Conservation (phyloP, 1,140 invertebrate genomes). For the Nymphalis io region DNA sequence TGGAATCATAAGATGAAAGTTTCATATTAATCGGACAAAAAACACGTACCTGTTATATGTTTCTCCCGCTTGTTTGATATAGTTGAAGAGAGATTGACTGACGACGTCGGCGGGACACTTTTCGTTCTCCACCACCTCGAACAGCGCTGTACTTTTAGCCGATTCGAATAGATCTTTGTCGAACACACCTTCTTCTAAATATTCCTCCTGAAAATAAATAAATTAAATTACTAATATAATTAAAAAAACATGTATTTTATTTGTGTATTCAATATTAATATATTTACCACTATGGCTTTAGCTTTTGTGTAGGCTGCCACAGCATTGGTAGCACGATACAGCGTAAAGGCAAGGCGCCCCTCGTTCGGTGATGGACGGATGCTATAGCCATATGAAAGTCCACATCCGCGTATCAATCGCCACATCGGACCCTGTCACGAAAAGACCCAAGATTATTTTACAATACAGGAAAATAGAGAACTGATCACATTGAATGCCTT, state of each 20-base stretch:
- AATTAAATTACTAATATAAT: background rate
- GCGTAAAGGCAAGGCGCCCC: slow-evolving; percentile 86
- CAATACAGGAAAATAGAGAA: no score
- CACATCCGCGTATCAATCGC: slow-evolving; percentile 90
- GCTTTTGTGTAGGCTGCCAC: slow-evolving; percentile 89
- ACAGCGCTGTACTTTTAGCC: slow-evolving; percentile 91
- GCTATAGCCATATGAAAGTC: slow-evolving; percentile 90
- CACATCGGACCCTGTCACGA: slow-evolving; percentile 91
- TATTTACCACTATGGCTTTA: slow-evolving; percentile 86
- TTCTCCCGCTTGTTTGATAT: slow-evolving; percentile 85
- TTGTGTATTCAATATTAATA: background rate
- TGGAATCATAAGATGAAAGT: background rate
- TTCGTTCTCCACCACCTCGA: slow-evolving; percentile 90
- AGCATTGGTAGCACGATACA: slow-evolving; percentile 88
- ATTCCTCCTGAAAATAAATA: slow-evolving; percentile 82
- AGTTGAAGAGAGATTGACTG: slow-evolving; percentile 85
- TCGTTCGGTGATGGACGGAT: slow-evolving; percentile 84
- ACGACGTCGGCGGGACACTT: slow-evolving; percentile 88
- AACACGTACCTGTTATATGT: slow-evolving; percentile 84
- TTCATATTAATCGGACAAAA: background rate
- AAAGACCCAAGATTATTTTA: background rate
- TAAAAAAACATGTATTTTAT: background rate
- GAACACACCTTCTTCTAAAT: slow-evolving; percentile 84
- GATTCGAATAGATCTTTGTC: slow-evolving; percentile 89
- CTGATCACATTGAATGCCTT: no score